Base-by-base conservation (phyloP, 2,113 vertebrate species). In the Chaetodon trifascialis region DNA sequence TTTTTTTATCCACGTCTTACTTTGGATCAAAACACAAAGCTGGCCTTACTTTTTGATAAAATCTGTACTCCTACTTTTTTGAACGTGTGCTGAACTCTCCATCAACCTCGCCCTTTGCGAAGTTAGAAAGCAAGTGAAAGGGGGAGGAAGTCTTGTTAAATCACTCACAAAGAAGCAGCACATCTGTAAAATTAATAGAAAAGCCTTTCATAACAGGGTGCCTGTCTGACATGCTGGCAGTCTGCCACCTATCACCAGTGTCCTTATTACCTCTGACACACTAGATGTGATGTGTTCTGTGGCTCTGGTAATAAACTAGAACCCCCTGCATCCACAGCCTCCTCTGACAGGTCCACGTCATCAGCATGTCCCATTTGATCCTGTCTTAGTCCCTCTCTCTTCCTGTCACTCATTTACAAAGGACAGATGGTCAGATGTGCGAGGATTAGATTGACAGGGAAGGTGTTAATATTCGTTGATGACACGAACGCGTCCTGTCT, bases 251-350 rank as follows among this genome's bases (percentile, higher is more conserved):
- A 51, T 90, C 87, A 77, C 79, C 70, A 84, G 87, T 86, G 73
- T 84, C 89, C 84, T 91, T 91, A 89, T 93, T 90, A 91, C 84
- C 83, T 74, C 83, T 90, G 92, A 94, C 92, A 90, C 90, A 89
- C 90, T 74, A 93, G 88, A 90, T 86, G 89, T 89, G 82, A 91
- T 79, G 79, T 82, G 76, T 86, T 88, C 85, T 87, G 84, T 85
- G 66, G 73, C 80, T 63, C 73, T 85, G 73, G 85, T 93, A 86
- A 92, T 92, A 90, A 90, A 93, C 73, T 90, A 60, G 81, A 91
- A 73, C 72, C 80, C 70, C 80, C 78, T 40, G 30, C 88, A 88
- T 87, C 77, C 76, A 80, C 74, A 76, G 58, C 78, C 85, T 83
- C 75, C 63, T 47, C 63, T 91, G 92, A 88, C 92, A 86, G 79